These are phyloP conservation scores for Bucorvus abyssinicus DNA, from an alignment of 2,797 vertebrate genomes.

Conservation along the genomic window DNA sequence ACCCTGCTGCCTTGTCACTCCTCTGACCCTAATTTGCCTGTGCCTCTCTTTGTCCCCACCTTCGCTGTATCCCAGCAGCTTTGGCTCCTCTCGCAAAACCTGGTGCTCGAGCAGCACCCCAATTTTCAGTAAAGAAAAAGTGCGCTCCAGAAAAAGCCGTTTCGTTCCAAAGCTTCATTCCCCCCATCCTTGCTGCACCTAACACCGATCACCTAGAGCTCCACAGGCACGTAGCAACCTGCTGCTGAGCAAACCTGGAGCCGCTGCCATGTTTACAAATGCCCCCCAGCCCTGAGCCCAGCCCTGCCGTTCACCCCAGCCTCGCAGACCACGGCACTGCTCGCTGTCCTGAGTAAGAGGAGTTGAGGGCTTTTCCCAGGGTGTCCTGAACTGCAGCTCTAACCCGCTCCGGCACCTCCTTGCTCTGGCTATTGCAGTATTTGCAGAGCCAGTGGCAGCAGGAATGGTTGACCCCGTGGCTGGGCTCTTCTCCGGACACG, in stretches of 20 bases:
- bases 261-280: fast-evolving
- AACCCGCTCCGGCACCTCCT: neutral
- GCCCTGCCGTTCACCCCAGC: neutral
- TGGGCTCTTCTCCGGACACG: neutral
- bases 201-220: neutral
- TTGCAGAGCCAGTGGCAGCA: neutral
- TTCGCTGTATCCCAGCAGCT: neutral
- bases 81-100: neutral
- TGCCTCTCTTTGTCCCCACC: neutral
- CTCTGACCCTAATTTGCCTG: neutral
- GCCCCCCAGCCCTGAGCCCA: neutral
- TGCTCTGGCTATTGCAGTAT: neutral
- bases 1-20: neutral
- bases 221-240: fast-evolving
- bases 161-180: neutral
- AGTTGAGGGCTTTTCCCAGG: neutral
- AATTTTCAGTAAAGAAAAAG: neutral
- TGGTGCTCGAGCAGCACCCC: neutral
- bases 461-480: fast-evolving
- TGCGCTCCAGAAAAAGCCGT: neutral
- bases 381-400: neutral
- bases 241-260: neutral
- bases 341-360: neutral
- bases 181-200: neutral
- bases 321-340: fast-evolving